These are phyloP conservation scores for Neogale vison DNA, from an alignment of 2,113 vertebrate species.

Conservation along the genomic window DNA sequence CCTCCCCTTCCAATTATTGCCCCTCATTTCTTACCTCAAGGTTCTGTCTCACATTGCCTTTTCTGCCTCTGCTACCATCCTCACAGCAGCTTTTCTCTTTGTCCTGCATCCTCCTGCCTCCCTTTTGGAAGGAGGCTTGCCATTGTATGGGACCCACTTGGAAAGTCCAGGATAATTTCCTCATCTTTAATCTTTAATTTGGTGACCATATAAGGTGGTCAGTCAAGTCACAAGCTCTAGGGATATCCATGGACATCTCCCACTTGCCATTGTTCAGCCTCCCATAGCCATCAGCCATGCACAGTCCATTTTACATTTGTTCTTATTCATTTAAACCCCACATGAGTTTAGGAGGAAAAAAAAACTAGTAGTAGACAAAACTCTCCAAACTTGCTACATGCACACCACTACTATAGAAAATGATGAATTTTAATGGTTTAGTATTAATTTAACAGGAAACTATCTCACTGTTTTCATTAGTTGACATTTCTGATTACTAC, in stretches of 20 bases:
- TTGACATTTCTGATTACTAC: neutral
- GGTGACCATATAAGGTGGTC: accelerated
- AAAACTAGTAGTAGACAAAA: neutral
- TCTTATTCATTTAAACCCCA: neutral
- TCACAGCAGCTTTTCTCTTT: neutral
- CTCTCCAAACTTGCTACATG: neutral
- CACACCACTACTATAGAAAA: neutral
- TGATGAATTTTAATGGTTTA: neutral
- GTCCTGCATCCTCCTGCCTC: neutral
- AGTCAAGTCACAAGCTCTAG: neutral
- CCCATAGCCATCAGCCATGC: neutral
- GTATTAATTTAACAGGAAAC: neutral
- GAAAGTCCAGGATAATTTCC: neutral
- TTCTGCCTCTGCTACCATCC: neutral
- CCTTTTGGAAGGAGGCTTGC: neutral
- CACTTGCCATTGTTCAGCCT: neutral
- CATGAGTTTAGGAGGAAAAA: neutral
- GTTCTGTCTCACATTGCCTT: neutral
- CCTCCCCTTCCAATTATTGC: too few relatives aligned
- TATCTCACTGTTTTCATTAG: neutral
- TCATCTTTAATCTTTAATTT: neutral
- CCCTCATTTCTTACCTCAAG: neutral
- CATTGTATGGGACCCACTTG: neutral
- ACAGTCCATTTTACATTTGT: neutral
- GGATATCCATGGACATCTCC: neutral